Evolutionary conservation across 2,113 vertebrate species (phyloP).

Genomic region (Catharus minimus): DNA sequence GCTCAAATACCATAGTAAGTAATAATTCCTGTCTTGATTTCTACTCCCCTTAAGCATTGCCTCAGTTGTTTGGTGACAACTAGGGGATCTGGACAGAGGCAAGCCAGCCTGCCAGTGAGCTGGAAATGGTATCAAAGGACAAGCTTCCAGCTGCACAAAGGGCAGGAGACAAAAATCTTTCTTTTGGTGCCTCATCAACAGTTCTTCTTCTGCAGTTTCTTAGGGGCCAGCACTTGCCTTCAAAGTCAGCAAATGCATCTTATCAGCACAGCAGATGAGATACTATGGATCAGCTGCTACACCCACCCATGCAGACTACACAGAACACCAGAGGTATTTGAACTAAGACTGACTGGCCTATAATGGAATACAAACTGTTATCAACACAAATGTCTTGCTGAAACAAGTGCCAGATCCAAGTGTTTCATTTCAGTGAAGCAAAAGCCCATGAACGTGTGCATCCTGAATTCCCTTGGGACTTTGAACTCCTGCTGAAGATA

Average conservation of each 20-base stretch:
- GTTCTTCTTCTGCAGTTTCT: neutral
- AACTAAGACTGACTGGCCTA: neutral
- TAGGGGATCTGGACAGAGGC: neutral
- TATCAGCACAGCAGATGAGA: neutral
- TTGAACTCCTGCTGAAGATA: neutral
- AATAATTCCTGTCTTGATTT: neutral
- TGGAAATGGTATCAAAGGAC: neutral
- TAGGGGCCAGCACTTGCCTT: neutral
- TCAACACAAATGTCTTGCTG: neutral
- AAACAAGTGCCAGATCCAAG: neutral
- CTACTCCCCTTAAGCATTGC: neutral
- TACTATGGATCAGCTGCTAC: neutral
- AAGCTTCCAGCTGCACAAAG: neutral
- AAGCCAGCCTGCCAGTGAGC: neutral
- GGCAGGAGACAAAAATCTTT: neutral
- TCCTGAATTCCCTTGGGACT: neutral
- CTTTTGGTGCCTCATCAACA: neutral
- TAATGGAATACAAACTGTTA: neutral
- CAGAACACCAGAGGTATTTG: neutral
- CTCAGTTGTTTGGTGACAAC: neutral
- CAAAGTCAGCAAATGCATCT: neutral
- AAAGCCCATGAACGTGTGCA: fast-evolving
- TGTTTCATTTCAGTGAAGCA: neutral
- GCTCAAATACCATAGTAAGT: neutral
- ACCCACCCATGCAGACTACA: neutral